Percentiles rank a stretch among this genome's conserved stretches.
Evolutionary conservation across 2,888 invertebrate genomes (phyloP).

Genomic region (Eueremaeus valkanovi): DNA sequence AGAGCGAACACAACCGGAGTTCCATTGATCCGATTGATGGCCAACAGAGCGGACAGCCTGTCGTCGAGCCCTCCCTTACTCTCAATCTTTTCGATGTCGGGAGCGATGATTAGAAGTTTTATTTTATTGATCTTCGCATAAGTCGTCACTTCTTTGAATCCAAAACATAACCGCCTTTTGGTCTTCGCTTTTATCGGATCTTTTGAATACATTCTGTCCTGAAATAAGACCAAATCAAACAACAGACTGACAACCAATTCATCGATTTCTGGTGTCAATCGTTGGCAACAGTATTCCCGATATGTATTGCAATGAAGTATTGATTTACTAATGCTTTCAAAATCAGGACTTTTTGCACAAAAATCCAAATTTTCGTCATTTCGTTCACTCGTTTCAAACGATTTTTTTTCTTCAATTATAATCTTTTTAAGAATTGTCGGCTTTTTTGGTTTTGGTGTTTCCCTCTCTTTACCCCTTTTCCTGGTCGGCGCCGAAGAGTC

Average conservation of each 20-base stretch:
- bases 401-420: constrained; percentile 43
- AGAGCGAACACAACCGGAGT: constrained; percentile 62
- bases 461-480: constrained; percentile 57
- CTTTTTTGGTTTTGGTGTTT: constrained; percentile 53
- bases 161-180: constrained; percentile 61
- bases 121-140: constrained; percentile 60
- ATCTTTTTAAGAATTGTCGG: constrained; percentile 56
- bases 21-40: constrained; percentile 56
- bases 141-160: constrained; percentile 62
- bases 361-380: not conserved
- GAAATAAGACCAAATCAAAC: constrained; percentile 60
- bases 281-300: constrained; percentile 60
- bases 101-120: constrained; percentile 61
- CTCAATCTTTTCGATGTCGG: constrained; percentile 60
- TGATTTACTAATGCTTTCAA: constrained; percentile 38
- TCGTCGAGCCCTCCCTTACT: constrained; percentile 56
- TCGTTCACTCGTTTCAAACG: not conserved
- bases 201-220: constrained; percentile 60
- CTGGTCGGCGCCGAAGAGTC: constrained; percentile 53
- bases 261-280: constrained; percentile 59
- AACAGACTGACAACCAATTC: constrained; percentile 56
- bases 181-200: constrained; percentile 58
- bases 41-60: constrained; percentile 57
- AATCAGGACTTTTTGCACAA: not conserved
- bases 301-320: constrained; percentile 4